Percentiles rank a stretch among this genome's conserved stretches.
phyloP scores from a whole-genome alignment of 2,113 vertebrate species.

The Centropus unirufus region DNA sequence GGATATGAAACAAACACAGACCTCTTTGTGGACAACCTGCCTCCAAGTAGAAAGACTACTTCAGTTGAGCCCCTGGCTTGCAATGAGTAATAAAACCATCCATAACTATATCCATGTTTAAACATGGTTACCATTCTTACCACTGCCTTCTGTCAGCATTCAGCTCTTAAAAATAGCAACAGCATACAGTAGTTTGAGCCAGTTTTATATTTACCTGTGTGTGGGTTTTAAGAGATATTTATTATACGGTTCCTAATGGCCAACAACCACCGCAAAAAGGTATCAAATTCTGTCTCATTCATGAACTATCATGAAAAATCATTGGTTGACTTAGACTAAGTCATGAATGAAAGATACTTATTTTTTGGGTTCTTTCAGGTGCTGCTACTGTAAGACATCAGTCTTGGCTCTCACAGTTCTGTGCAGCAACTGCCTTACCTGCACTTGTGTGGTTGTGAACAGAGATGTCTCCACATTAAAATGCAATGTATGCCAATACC shows the following conservation, averaged over 20 bases:
- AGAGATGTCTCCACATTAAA: not conserved
- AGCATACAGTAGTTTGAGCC: not conserved
- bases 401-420: not conserved
- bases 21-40: not conserved
- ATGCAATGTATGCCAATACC: fast-evolving
- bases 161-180: not conserved
- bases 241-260: not conserved
- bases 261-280: not conserved
- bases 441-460: fast-evolving
- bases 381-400: fast-evolving
- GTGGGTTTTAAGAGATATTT: not conserved
- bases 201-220: not conserved
- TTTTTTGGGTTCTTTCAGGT: not conserved
- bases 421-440: not conserved
- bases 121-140: not conserved
- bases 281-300: not conserved
- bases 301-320: not conserved
- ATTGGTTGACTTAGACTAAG: not conserved
- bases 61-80: not conserved
- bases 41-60: not conserved
- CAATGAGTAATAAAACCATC: not conserved
- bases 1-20: not conserved
- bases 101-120: not conserved
- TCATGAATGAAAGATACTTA: not conserved
- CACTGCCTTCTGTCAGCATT: not conserved